Evolutionary conservation across 2,113 vertebrate genomes (phyloP).

Genomic region (Antigone vipio): DNA sequence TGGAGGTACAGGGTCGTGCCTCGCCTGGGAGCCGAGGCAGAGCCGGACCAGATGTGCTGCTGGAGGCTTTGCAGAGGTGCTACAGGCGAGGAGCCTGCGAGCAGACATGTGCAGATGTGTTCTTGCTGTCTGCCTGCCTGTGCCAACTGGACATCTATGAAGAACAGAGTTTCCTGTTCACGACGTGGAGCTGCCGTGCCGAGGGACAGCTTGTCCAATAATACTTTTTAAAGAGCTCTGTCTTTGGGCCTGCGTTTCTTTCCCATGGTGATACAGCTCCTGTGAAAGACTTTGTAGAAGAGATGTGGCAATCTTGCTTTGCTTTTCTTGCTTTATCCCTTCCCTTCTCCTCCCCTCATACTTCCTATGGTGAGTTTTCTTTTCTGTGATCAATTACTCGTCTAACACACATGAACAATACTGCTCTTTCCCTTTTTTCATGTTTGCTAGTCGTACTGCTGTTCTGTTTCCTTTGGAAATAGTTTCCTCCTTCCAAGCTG

Average conservation of each 20-base stretch:
- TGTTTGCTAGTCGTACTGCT: not conserved
- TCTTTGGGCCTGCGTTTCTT: not conserved
- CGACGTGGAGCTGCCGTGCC: accelerated
- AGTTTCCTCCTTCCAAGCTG: not conserved
- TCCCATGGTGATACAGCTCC: not conserved
- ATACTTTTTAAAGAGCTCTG: not conserved
- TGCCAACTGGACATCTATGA: accelerated
- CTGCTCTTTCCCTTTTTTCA: not conserved
- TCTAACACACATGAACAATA: no score
- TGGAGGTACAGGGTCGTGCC: accelerated
- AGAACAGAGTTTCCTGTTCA: not conserved
- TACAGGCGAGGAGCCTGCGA: not conserved
- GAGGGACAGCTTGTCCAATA: not conserved
- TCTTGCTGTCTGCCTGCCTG: no score
- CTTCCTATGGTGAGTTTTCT: not conserved
- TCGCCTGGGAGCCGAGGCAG: not conserved
- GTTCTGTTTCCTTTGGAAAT: not conserved
- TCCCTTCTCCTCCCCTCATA: not conserved
- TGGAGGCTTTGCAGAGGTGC: not conserved
- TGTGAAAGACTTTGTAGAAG: not conserved
- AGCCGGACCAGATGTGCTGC: not conserved
- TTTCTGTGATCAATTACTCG: not conserved
- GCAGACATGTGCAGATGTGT: not conserved
- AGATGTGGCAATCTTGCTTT: not conserved
- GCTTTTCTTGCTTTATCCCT: not conserved